These are phyloP conservation scores for Semibalanus balanoides DNA, from an alignment of 1,140 invertebrate genomes.

Conservation along the genomic window DNA sequence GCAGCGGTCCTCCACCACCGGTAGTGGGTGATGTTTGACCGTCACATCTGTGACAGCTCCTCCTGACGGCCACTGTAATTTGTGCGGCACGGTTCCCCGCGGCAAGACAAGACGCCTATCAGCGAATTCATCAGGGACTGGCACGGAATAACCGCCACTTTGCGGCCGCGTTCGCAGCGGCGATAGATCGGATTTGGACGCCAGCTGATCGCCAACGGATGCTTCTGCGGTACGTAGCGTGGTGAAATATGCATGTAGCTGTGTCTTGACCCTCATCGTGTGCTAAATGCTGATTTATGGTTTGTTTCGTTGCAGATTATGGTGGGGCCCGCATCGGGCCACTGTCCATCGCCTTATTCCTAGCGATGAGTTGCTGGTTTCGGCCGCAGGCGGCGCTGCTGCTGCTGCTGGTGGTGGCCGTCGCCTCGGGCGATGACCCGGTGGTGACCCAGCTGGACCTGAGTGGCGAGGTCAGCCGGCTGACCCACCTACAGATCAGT, in stretches of 20 bases:
- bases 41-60: not conserved
- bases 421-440: not conserved
- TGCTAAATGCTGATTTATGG: not conserved
- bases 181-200: not conserved
- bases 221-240: no score
- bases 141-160: not conserved
- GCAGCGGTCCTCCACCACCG: no score
- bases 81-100: not conserved
- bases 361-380: not conserved
- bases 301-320: not conserved
- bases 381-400: not conserved
- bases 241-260: no score
- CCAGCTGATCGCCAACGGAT: no score
- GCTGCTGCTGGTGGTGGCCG: not conserved
- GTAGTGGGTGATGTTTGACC: not conserved
- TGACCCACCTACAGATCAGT: constrained; percentile 44
- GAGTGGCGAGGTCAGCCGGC: not conserved
- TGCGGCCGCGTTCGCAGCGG: not conserved
- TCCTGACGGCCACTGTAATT: not conserved
- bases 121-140: not conserved
- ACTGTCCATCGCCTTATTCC: not conserved
- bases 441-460: constrained; percentile 3
- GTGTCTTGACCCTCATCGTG: no score
- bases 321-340: not conserved
- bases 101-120: not conserved